Conservation (phyloP, 2,113 vertebrate species). For the Pseudopipra pipra region DNA sequence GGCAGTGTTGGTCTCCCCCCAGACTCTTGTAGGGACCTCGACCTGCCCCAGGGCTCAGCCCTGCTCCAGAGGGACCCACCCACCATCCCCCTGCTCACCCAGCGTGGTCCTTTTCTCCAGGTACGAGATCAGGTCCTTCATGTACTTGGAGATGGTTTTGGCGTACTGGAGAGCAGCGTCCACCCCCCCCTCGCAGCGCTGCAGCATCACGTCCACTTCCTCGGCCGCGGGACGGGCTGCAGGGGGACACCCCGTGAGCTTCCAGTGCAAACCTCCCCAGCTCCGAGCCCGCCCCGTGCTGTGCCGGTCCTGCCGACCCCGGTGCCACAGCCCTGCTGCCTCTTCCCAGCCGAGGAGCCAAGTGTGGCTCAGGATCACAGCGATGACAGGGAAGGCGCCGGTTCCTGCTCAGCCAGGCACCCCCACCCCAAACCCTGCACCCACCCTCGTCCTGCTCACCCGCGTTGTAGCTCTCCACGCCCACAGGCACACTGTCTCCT, state of each 20-base stretch:
- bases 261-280: not conserved
- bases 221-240: slow-evolving; percentile 69
- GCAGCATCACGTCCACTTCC: slow-evolving; percentile 89
- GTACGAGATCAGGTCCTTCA: slow-evolving; percentile 91
- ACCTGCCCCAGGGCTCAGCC: not conserved
- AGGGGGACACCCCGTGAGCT: fast-evolving
- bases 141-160: slow-evolving; percentile 93
- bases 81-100: slow-evolving; percentile 63
- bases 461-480: slow-evolving; percentile 66
- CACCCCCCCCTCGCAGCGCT: slow-evolving; percentile 90
- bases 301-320: not conserved
- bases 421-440: not conserved
- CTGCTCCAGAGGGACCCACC: not conserved
- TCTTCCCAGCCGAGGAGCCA: not conserved
- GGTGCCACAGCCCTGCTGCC: not conserved
- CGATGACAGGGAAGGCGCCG: fast-evolving
- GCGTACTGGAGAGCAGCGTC: slow-evolving; percentile 87
- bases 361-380: fast-evolving
- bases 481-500: slow-evolving; percentile 39
- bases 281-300: fast-evolving
- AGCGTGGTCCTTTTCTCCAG: slow-evolving; percentile 85
- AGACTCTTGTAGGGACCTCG: fast-evolving
- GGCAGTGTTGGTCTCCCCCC: not conserved
- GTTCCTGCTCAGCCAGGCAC: not conserved
- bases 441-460: slow-evolving; percentile 32